Evolutionary conservation across 1,140 invertebrate genomes (phyloP).

Genomic region (Oedothorax gibbosus): DNA sequence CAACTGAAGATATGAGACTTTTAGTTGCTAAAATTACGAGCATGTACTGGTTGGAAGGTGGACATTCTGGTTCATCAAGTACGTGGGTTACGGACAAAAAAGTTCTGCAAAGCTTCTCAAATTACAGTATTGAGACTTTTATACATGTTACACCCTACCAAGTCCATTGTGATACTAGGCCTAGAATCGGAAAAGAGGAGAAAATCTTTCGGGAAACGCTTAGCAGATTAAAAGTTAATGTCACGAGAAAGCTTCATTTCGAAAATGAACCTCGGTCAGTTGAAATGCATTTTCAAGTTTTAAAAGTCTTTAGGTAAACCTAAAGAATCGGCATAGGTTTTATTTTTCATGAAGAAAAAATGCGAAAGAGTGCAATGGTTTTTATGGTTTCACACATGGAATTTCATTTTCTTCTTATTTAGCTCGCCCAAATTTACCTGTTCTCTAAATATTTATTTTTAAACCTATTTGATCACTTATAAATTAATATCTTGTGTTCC

Average conservation of each 20-base stretch:
- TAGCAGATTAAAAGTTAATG: slow-evolving; percentile 74
- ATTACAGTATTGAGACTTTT: slow-evolving; percentile 76
- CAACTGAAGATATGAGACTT: slow-evolving; percentile 11
- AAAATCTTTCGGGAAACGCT: slow-evolving; percentile 79
- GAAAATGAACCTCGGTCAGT: slow-evolving; percentile 74
- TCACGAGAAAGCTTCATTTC: slow-evolving; percentile 77
- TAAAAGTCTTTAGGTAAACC: slow-evolving; percentile 68
- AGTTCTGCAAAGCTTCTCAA: slow-evolving; percentile 78
- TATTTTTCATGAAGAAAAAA: not conserved
- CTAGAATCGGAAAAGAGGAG: slow-evolving; percentile 87
- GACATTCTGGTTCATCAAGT: slow-evolving; percentile 83
- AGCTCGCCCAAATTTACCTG: not conserved
- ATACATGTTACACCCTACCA: slow-evolving; percentile 89
- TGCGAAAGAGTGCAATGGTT: not conserved
- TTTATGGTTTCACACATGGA: not conserved
- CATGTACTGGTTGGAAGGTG: slow-evolving; percentile 90
- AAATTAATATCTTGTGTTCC: not conserved
- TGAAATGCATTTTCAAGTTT: slow-evolving; percentile 78
- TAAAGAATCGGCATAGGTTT: not conserved
- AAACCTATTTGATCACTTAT: not conserved
- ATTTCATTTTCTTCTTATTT: not conserved
- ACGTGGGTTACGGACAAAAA: slow-evolving; percentile 84
- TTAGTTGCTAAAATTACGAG: slow-evolving; percentile 68
- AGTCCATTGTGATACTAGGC: slow-evolving; percentile 76
- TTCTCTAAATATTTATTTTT: not conserved